A percentile compares a stretch with the other conserved stretches of the same genome.
These are phyloP conservation scores for Stegastes partitus DNA, from an alignment of 2,113 vertebrate genomes.

Conservation along the genomic window DNA sequence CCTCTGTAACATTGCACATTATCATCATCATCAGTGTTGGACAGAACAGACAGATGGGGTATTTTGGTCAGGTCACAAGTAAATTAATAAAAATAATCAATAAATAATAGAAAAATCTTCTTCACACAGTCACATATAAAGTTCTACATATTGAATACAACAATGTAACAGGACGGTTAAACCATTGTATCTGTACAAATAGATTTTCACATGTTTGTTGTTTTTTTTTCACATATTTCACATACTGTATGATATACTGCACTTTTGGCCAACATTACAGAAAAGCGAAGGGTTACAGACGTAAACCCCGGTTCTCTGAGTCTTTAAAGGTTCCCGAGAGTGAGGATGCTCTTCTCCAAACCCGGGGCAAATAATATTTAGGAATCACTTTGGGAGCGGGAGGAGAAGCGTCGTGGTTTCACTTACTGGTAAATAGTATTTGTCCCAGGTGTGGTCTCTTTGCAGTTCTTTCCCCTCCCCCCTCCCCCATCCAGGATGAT, in stretches of 20 bases:
- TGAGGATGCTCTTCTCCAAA: conserved; percentile 27
- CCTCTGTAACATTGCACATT: conserved; percentile 76
- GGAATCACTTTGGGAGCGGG: conserved; percentile 4
- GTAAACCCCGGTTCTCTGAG: conserved; percentile 54
- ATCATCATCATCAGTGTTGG: conserved; percentile 64
- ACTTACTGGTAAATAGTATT: conserved; percentile 28
- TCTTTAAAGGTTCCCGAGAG: conserved; percentile 51
- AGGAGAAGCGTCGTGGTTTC: neutral
- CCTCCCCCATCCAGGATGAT: conserved; percentile 39
- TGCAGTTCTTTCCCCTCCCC: neutral
- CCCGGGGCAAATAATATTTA: conserved; percentile 31
- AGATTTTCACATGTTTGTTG: conserved; percentile 57
- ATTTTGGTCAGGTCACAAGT: conserved; percentile 73
- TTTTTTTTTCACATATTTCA: conserved; percentile 65
- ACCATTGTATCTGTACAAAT: conserved; percentile 78
- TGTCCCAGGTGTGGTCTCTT: conserved; percentile 20
- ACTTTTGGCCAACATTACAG: conserved; percentile 62
- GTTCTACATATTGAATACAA: conserved; percentile 79
- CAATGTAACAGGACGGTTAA: conserved; percentile 77
- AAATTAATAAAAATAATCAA: conserved; percentile 71
- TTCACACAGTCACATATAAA: conserved; percentile 80
- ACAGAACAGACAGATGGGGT: conserved; percentile 74
- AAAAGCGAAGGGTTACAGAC: conserved; percentile 30
- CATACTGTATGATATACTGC: conserved; percentile 73
- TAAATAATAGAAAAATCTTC: conserved; percentile 78